Conservation (phyloP, 1,140 invertebrate genomes). For the Goniozus legneri region DNA sequence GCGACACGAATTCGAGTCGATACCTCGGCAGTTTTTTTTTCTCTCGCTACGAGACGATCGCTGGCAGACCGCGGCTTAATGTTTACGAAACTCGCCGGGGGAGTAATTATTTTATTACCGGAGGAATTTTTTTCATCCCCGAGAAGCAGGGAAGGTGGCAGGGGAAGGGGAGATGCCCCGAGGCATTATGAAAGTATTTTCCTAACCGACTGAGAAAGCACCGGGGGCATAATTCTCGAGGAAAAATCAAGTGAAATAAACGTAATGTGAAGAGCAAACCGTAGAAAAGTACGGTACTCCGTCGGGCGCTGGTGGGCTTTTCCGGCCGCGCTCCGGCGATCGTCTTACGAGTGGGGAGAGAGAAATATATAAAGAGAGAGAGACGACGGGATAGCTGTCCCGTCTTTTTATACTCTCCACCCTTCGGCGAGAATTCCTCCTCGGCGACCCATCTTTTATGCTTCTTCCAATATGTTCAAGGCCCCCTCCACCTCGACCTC, state of each 20-base stretch:
- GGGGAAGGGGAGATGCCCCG: not conserved
- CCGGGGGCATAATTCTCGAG: slow-evolving; percentile 30
- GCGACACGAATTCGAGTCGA: too few species aligned
- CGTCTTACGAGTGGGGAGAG: not conserved
- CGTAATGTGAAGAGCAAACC: slow-evolving; percentile 36
- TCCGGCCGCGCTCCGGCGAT: not conserved
- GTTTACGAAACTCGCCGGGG: not conserved
- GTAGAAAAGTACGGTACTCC: slow-evolving; percentile 13
- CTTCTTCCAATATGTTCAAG: slow-evolving; percentile 34
- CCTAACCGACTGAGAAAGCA: slow-evolving; percentile 35
- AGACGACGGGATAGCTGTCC: slow-evolving; percentile 11
- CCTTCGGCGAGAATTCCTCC: slow-evolving; percentile 11
- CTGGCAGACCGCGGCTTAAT: not conserved
- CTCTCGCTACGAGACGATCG: too few species aligned
- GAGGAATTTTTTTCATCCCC: not conserved
- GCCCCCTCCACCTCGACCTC: slow-evolving; percentile 8
- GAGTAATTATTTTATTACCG: not conserved
- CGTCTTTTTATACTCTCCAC: slow-evolving; percentile 16
- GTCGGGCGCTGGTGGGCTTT: too few species aligned
- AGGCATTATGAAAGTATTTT: slow-evolving; percentile 35
- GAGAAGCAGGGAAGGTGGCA: not conserved
- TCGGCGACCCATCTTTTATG: slow-evolving; percentile 18
- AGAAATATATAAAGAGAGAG: not conserved
- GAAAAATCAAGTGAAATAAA: slow-evolving; percentile 39
- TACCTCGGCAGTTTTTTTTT: too few species aligned